phyloP scores from a whole-genome alignment of 2,888 invertebrate species.

The Amitus sp. region DNA sequence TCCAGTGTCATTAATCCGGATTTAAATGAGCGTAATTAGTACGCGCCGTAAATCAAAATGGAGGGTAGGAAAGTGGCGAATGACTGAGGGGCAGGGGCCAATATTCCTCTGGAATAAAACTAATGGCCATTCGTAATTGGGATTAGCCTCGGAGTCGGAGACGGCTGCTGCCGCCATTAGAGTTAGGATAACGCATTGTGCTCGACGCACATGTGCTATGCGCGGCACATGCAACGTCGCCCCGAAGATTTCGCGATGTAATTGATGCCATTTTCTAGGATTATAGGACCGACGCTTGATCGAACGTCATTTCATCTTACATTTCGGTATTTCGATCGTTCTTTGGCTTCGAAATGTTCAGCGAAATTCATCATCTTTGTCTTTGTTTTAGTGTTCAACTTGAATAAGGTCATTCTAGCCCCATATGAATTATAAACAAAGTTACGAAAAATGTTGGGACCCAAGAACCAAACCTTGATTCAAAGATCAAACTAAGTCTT shows the following conservation, averaged over 20 bases:
- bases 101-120: slow-evolving; percentile 61
- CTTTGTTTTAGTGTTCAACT: no score
- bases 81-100: slow-evolving; percentile 37
- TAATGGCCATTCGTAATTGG: slow-evolving; percentile 64
- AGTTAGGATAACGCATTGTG: slow-evolving; percentile 53
- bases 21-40: slow-evolving; percentile 59
- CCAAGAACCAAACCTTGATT: no score
- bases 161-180: slow-evolving; percentile 45
- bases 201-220: slow-evolving; percentile 40
- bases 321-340: no score
- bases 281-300: slow-evolving; percentile 29
- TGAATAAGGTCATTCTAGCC: no score
- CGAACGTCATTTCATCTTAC: no score
- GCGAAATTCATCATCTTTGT: no score
- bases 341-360: no score
- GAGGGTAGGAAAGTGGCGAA: slow-evolving; percentile 15
- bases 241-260: background rate
- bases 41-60: slow-evolving; percentile 61
- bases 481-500: no score
- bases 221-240: slow-evolving; percentile 5
- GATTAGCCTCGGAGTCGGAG: slow-evolving; percentile 52
- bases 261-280: slow-evolving; percentile 24
- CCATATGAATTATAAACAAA: no score
- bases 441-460: no score
- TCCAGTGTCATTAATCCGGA: background rate